Conservation (phyloP, 2,113 vertebrate genomes). For the Zapornia atra region DNA sequence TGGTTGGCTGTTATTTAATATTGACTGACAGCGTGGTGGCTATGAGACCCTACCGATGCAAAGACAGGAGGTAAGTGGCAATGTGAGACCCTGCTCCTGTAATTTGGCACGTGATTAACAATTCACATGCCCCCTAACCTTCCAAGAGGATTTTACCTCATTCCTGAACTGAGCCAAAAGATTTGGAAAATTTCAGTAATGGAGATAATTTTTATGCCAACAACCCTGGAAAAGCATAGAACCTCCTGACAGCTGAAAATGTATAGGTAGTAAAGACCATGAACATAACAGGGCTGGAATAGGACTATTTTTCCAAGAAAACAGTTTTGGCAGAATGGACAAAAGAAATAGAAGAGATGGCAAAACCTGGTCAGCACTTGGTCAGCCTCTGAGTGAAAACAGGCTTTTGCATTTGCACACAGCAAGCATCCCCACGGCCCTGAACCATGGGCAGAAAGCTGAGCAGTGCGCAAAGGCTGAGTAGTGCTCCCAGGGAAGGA, state of each 20-base stretch:
- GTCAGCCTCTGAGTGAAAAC: not conserved
- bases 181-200: not conserved
- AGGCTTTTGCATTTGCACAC: not conserved
- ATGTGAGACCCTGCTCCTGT: not conserved
- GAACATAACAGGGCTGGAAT: not conserved
- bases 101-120: rapidly evolving
- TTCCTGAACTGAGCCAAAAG: not conserved
- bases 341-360: not conserved
- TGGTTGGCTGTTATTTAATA: not conserved
- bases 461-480: rapidly evolving
- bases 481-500: not conserved
- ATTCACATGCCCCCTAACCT: not conserved
- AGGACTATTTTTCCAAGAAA: not conserved
- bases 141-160: not conserved
- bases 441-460: not conserved
- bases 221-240: not conserved
- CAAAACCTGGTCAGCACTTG: not conserved
- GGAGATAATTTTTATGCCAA: not conserved
- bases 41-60: not conserved
- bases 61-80: not conserved
- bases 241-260: not conserved
- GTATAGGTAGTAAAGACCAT: not conserved
- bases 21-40: not conserved
- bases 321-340: not conserved
- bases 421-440: rapidly evolving